Base-by-base conservation (phyloP, 1,140 invertebrate genomes). In the Drosophila orena region DNA sequence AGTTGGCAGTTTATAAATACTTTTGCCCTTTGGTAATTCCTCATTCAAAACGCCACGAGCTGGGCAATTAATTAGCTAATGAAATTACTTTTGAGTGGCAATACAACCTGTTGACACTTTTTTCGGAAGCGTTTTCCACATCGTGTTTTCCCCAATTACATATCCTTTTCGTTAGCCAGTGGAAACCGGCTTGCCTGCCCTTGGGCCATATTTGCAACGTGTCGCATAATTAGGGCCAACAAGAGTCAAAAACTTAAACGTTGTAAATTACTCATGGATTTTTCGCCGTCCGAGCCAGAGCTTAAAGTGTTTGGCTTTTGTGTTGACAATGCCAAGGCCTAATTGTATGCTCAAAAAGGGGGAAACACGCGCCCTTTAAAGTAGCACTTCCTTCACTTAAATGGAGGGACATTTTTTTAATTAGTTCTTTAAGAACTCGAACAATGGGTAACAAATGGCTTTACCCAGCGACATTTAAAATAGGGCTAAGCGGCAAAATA, bases 51-150 rank as follows among this genome's bases (percentile, higher is more conserved):
- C 70, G 64, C 78, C 68, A 55, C 59, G 60, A 78, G 62, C 62
- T 60, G 47, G 60, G 52, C 78, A 75, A 81, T 85, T 85, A 85
- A 85, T 88, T 86, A 85, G 68, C 81, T 85, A 86, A 85, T 85
- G 69, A 85, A 86, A 75, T 86, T 85, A 86, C 47, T 61, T 81
- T 72, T 50, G 35, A 40, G 44, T 57, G 38, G 46, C 42, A 59
- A 37, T 38, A 40, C 50, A 75, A 74, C 65, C 83, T 76, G 71
- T 84, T 68, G 79, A 70, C 72, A 79, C 53, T 62, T 55, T 61
- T 58, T 64, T 65, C 65, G 59, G 44, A 75, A 74, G n/a, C 34
- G 24, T 4, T 50, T 65, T 43, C 20, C 42, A 35, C 49, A 66
- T 43, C n/a, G 43, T 40, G 49, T 56, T 66, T 54, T 50, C 38